Conservation (phyloP, 2,888 invertebrate species). For the Scotopteryx bipunctaria region DNA sequence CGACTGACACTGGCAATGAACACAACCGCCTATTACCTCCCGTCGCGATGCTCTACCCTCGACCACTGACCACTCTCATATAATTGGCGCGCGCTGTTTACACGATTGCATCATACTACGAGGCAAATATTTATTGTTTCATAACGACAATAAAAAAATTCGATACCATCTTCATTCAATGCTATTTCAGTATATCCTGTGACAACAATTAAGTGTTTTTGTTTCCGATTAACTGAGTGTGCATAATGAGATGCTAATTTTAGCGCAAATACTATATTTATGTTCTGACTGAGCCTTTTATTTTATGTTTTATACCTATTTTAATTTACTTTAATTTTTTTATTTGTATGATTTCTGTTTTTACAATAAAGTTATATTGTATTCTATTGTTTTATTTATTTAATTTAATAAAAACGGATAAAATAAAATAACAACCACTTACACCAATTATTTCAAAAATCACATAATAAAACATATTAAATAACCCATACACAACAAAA, state of each 20-base stretch:
- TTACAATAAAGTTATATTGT: too few species aligned
- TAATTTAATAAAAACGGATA: too few species aligned
- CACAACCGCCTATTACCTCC: slow-evolving; percentile 24
- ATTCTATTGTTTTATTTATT: too few species aligned
- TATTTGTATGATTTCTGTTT: too few species aligned
- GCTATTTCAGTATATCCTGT: slow-evolving; percentile 44
- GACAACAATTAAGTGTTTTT: slow-evolving; percentile 39
- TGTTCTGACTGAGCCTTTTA: neutral
- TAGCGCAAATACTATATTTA: slow-evolving; percentile 3
- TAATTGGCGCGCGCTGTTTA: slow-evolving; percentile 32
- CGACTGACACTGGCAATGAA: slow-evolving; percentile 51
- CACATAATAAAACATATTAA: too few species aligned
- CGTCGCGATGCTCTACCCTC: slow-evolving; percentile 24
- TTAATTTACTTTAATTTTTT: too few species aligned
- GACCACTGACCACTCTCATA: slow-evolving; percentile 14
- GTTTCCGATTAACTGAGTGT: slow-evolving; percentile 17
- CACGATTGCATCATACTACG: slow-evolving; percentile 34
- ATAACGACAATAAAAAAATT: slow-evolving; percentile 28
- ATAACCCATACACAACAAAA: too few species aligned
- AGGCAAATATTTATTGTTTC: slow-evolving; percentile 34
- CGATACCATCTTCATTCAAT: slow-evolving; percentile 24
- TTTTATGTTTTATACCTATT: neutral
- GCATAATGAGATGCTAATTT: slow-evolving; percentile 26
- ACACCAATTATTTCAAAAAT: too few species aligned
- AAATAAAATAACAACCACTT: too few species aligned